phyloP scores from a whole-genome alignment of 2,113 vertebrate genomes.

The Oxyruncus cristatus region DNA sequence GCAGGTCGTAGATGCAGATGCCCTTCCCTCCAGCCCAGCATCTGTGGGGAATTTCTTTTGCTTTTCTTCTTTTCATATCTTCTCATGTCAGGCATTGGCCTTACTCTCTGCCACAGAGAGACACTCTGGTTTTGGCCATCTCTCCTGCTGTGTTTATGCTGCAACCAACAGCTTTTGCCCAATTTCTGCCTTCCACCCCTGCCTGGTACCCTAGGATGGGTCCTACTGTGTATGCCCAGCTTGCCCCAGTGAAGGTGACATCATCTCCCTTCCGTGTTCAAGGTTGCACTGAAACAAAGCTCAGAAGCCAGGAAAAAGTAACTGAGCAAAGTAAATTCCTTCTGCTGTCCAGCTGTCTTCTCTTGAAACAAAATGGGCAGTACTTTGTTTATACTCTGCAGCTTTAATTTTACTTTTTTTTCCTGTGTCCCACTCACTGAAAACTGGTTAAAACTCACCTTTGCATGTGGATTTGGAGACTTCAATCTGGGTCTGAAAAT shows the following conservation, averaged over 20 bases:
- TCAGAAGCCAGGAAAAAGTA: background rate
- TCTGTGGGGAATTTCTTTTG: rapidly evolving
- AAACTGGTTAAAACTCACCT: background rate
- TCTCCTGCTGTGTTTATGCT: rapidly evolving
- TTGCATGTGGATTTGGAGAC: background rate
- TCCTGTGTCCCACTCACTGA: background rate
- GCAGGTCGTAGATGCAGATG: background rate
- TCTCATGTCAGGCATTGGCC: background rate
- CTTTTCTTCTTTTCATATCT: background rate
- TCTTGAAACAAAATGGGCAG: background rate
- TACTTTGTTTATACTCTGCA: background rate
- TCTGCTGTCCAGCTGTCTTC: background rate
- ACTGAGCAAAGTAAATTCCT: background rate
- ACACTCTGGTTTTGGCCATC: rapidly evolving
- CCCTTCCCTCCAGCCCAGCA: no score
- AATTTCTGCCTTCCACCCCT: background rate
- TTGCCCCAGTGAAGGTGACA: rapidly evolving
- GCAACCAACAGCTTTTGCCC: background rate
- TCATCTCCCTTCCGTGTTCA: rapidly evolving
- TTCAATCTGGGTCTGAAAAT: background rate
- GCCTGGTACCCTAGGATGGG: background rate
- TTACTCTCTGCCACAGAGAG: background rate
- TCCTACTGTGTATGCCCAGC: background rate
- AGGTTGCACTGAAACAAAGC: background rate
- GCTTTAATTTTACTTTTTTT: background rate